Conservation (phyloP, 2,888 invertebrate genomes). For the Leptothorax acervorum region DNA sequence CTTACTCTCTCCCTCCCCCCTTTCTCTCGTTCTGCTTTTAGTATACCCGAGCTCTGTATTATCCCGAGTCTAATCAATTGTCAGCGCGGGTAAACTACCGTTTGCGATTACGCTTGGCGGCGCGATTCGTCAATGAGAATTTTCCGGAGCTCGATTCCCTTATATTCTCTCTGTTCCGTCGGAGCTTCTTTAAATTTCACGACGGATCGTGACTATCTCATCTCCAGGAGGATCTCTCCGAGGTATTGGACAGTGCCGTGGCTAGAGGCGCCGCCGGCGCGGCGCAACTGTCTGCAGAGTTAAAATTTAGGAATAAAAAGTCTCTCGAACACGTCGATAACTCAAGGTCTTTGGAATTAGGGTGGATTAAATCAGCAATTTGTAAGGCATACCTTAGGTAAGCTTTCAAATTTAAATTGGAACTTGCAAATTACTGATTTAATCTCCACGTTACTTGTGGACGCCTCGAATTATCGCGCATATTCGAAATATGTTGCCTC, state of each 20-base stretch:
- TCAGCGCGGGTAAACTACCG: slow-evolving; percentile 48
- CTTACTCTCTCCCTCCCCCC: background rate
- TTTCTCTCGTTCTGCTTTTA: background rate
- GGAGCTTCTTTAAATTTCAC: slow-evolving; percentile 43
- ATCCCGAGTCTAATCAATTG: slow-evolving; percentile 50
- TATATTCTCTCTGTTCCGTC: slow-evolving; percentile 17
- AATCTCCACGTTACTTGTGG: background rate
- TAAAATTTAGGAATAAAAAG: slow-evolving; percentile 28
- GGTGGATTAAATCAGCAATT: slow-evolving; percentile 30
- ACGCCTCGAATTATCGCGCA: background rate
- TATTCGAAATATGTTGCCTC: background rate
- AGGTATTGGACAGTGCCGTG: slow-evolving; percentile 29
- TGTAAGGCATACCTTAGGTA: background rate
- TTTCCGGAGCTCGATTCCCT: slow-evolving; percentile 30
- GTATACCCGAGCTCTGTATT: slow-evolving; percentile 25
- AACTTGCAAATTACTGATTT: slow-evolving; percentile 31
- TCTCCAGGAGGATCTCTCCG: slow-evolving; percentile 38
- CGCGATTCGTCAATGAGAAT: slow-evolving; percentile 50
- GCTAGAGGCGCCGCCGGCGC: slow-evolving; percentile 16
- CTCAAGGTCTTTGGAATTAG: background rate
- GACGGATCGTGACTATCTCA: slow-evolving; percentile 47
- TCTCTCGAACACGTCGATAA: slow-evolving; percentile 30
- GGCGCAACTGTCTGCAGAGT: background rate
- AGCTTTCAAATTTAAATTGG: slow-evolving; percentile 32
- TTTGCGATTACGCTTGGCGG: slow-evolving; percentile 45